Evolutionary conservation across 2,888 invertebrate species (phyloP).

Genomic region (Tachina fera): DNA sequence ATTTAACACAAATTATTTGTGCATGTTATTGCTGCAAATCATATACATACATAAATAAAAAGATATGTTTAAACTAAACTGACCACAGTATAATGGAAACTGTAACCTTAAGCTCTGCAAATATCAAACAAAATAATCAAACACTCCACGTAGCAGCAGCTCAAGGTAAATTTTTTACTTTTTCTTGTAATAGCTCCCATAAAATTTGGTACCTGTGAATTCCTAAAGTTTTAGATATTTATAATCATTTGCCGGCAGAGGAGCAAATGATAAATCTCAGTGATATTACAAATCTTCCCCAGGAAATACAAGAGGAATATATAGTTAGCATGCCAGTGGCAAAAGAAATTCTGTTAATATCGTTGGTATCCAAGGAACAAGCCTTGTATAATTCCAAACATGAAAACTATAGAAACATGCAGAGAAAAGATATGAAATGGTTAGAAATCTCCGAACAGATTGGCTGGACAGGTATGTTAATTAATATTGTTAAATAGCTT

Average conservation of each 20-base stretch:
- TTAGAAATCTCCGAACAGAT: conserved; percentile 77
- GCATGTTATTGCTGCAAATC: background rate
- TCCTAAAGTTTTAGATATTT: conserved; percentile 59
- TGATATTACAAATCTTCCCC: conserved; percentile 73
- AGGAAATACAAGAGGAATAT: conserved; percentile 73
- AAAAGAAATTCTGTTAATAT: conserved; percentile 79
- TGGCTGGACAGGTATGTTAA: conserved; percentile 78
- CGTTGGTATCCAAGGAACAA: conserved; percentile 79
- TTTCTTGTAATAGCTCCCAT: background rate
- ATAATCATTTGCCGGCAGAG: conserved; percentile 61
- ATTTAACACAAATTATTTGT: conserved; percentile 12
- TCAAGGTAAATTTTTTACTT: conserved; percentile 48
- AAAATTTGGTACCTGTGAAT: conserved; percentile 25
- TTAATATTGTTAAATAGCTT: conserved; percentile 42
- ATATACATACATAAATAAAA: background rate
- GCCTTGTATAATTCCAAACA: conserved; percentile 81
- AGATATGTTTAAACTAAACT: conserved; percentile 35
- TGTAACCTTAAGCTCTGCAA: conserved; percentile 49
- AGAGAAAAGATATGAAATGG: conserved; percentile 80
- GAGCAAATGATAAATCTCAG: conserved; percentile 74
- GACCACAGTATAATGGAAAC: conserved; percentile 59
- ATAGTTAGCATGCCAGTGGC: conserved; percentile 74
- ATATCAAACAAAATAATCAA: conserved; percentile 47
- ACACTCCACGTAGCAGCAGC: conserved; percentile 67
- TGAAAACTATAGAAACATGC: conserved; percentile 78